Evolutionary conservation across 2,888 invertebrate species (phyloP).

Genomic region (Drosophila melanosoma): DNA sequence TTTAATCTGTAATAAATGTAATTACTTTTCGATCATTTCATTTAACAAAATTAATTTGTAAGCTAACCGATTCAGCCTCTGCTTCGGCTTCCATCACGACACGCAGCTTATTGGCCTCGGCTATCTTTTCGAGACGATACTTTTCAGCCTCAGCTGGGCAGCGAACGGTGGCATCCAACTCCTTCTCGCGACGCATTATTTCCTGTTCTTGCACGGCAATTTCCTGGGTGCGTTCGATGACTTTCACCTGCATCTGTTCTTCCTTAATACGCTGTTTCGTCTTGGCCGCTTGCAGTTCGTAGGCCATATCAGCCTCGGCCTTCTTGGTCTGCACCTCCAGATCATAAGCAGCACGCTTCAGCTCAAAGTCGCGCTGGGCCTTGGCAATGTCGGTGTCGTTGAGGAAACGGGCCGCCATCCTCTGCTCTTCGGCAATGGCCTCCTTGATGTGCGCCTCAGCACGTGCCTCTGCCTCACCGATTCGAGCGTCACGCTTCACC

Average conservation of each 20-base stretch:
- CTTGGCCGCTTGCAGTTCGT: conserved; percentile 96
- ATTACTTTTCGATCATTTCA: background rate
- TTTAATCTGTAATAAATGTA: conserved; percentile 85
- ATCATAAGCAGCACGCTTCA: conserved; percentile 98
- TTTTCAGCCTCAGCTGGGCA: conserved; percentile 99
- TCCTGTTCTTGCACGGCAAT: conserved; percentile 98
- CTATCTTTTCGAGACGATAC: conserved; percentile 94
- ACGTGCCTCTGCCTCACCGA: conserved; percentile 98
- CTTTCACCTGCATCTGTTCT: conserved; percentile 98
- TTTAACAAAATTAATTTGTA: background rate
- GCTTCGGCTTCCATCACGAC: conserved; percentile 98
- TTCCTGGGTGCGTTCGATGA: conserved; percentile 96
- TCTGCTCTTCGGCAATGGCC: conserved; percentile 97
- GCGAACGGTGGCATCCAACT: conserved; percentile 96
- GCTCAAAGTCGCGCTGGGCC: conserved; percentile 97
- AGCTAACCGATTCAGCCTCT: conserved; percentile 92
- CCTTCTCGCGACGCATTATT: conserved; percentile 95
- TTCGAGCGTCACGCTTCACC: conserved; percentile 97
- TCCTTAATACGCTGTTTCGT: conserved; percentile 98
- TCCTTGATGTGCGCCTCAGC: conserved; percentile 91
- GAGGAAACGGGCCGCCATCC: conserved; percentile 96
- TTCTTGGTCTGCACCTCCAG: conserved; percentile 96
- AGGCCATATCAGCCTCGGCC: conserved; percentile 97
- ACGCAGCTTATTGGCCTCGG: conserved; percentile 95
- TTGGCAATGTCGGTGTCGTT: conserved; percentile 99